Percentiles rank a stretch among this genome's conserved stretches.
These are phyloP conservation scores for Pachypanchax playfairii DNA, from an alignment of 2,113 vertebrate species.

Conservation along the genomic window DNA sequence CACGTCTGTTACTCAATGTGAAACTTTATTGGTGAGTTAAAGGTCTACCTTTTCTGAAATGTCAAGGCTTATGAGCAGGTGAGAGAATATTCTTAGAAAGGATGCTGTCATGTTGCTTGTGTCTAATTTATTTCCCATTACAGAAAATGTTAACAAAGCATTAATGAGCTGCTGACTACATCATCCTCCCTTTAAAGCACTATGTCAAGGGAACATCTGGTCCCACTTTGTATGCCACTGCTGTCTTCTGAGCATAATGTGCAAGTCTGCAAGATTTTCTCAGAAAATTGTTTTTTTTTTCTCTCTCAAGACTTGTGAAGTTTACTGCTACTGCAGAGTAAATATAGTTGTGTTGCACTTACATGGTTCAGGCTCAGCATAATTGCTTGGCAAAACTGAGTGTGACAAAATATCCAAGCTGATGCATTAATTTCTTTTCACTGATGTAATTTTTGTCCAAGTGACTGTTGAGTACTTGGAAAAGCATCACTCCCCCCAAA, in stretches of 20 bases:
- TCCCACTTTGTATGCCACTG: conserved; percentile 61
- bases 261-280: conserved; percentile 48
- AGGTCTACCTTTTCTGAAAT: conserved; percentile 61
- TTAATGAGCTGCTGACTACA: conserved; percentile 67
- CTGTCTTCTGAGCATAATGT: conserved; percentile 47
- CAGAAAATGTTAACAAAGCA: conserved; percentile 68
- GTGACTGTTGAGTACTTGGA: neutral
- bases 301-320: conserved; percentile 32
- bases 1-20: conserved; percentile 51
- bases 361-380: conserved; percentile 5
- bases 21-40: conserved; percentile 54
- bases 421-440: conserved; percentile 3
- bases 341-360: conserved; percentile 21
- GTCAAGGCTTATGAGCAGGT: conserved; percentile 60
- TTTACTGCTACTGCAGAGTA: conserved; percentile 1
- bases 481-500: too few species aligned
- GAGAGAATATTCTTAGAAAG: conserved; percentile 43
- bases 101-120: conserved; percentile 49
- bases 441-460: neutral
- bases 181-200: conserved; percentile 60
- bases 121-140: conserved; percentile 71
- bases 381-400: conserved; percentile 30
- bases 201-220: conserved; percentile 56
- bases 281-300: conserved; percentile 34
- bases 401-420: conserved; percentile 4